phyloP scores from a whole-genome alignment of 1,140 invertebrate species.

The Trachymyrmex septentrionalis region DNA sequence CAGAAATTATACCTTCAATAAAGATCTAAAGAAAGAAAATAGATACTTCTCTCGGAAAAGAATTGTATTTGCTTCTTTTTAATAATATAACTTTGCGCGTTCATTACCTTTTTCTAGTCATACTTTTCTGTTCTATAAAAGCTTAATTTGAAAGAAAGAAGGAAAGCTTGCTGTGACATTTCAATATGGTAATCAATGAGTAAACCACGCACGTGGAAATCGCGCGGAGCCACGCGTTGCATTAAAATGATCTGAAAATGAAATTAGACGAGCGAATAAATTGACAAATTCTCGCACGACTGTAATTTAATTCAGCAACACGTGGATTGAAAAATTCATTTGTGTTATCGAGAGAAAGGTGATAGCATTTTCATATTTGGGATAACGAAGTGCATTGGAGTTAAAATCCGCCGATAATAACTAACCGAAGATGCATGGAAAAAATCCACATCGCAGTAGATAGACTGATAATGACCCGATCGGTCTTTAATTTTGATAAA shows the following conservation, averaged over 20 bases:
- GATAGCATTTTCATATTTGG: not conserved
- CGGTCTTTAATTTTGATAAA: constrained; percentile 62
- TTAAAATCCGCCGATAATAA: constrained; percentile 31
- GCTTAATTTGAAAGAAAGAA: not conserved
- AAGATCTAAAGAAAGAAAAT: not conserved
- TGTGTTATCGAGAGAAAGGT: not conserved
- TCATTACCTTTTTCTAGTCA: not conserved
- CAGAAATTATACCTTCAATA: constrained; percentile 4
- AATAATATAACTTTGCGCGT: not conserved
- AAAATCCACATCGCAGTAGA: not conserved
- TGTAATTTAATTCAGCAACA: constrained; percentile 20
- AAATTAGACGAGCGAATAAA: constrained; percentile 25
- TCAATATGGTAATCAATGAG: not conserved
- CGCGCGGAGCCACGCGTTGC: not conserved
- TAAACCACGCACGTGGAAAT: constrained; percentile 5
- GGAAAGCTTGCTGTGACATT: not conserved
- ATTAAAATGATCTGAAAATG: constrained; percentile 18
- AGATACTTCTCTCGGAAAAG: not conserved
- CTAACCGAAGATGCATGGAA: not conserved
- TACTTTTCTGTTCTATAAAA: not conserved
- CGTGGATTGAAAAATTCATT: constrained; percentile 27
- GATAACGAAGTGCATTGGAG: not conserved
- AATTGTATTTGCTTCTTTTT: not conserved
- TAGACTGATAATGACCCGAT: constrained; percentile 26
- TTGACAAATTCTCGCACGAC: constrained; percentile 3